Evolutionary conservation across 2,888 invertebrate genomes (phyloP).

Genomic region (Thereva unica): DNA sequence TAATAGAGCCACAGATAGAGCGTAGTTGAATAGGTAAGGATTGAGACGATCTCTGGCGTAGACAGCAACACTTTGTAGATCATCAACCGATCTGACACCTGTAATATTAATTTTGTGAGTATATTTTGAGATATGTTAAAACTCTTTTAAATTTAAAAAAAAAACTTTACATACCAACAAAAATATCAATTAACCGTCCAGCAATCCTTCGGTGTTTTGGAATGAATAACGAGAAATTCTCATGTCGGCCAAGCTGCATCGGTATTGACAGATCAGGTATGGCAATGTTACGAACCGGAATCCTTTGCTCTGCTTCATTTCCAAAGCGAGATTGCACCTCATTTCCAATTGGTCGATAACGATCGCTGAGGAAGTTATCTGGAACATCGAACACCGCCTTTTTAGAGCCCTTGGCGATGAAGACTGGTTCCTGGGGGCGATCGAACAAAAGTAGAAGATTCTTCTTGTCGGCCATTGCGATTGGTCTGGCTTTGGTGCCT

Average conservation of each 20-base stretch:
- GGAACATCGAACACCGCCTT: slow-evolving; percentile 65
- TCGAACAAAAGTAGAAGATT: slow-evolving; percentile 68
- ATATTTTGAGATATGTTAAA: not conserved
- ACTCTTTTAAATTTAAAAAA: not conserved
- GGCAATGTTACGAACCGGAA: slow-evolving; percentile 63
- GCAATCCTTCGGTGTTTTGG: slow-evolving; percentile 67
- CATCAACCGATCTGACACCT: slow-evolving; percentile 70
- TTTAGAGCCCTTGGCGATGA: slow-evolving; percentile 69
- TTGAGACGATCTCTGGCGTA: slow-evolving; percentile 72
- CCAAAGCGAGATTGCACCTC: slow-evolving; percentile 63
- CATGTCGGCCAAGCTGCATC: slow-evolving; percentile 63
- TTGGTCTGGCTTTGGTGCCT: too few relatives aligned
- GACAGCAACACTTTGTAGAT: slow-evolving; percentile 67
- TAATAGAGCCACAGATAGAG: slow-evolving; percentile 71
- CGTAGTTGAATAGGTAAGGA: slow-evolving; percentile 76
- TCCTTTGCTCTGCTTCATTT: slow-evolving; percentile 55
- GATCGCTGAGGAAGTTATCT: slow-evolving; percentile 61
- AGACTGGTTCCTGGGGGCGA: slow-evolving; percentile 72
- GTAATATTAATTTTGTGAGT: slow-evolving; percentile 2
- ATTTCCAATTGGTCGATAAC: slow-evolving; percentile 56
- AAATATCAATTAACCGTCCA: slow-evolving; percentile 65
- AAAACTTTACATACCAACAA: slow-evolving; percentile 60
- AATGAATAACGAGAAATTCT: slow-evolving; percentile 69
- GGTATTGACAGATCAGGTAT: slow-evolving; percentile 65
- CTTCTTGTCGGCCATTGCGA: slow-evolving; percentile 52